Evolutionary conservation across 2,113 vertebrate species (phyloP).

Genomic region (Neogale vison): DNA sequence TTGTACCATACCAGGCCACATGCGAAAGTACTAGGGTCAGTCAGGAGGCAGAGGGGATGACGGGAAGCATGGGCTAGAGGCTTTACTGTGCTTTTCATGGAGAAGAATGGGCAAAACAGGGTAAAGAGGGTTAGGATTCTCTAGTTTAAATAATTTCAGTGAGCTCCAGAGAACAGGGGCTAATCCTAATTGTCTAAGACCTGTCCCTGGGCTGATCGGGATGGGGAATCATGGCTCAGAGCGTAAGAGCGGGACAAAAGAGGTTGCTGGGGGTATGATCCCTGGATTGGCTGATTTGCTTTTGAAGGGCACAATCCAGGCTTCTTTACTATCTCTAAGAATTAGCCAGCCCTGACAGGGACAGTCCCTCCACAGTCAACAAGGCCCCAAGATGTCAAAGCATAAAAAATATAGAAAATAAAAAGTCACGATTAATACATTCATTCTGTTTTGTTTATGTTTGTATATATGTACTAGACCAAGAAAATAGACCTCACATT

Average conservation of each 20-base stretch:
- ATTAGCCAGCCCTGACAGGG: not conserved
- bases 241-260: not conserved
- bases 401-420: constrained; percentile 4
- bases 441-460: not conserved
- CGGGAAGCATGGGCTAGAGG: not conserved
- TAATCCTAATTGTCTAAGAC: not conserved
- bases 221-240: not conserved
- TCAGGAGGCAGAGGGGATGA: not conserved
- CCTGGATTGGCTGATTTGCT: not conserved
- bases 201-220: not conserved
- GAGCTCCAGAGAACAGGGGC: no score
- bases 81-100: not conserved
- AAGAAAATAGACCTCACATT: not conserved
- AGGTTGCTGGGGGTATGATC: not conserved
- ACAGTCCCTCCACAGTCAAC: not conserved
- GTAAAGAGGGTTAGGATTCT: not conserved
- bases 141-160: not conserved
- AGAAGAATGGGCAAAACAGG: not conserved
- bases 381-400: not conserved
- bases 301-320: not conserved
- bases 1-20: not conserved
- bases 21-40: no score
- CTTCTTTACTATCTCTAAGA: not conserved
- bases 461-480: not conserved
- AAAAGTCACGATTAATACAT: not conserved